phyloP scores from a whole-genome alignment of 1,140 invertebrate genomes.

The Maconellicoccus hirsutus region DNA sequence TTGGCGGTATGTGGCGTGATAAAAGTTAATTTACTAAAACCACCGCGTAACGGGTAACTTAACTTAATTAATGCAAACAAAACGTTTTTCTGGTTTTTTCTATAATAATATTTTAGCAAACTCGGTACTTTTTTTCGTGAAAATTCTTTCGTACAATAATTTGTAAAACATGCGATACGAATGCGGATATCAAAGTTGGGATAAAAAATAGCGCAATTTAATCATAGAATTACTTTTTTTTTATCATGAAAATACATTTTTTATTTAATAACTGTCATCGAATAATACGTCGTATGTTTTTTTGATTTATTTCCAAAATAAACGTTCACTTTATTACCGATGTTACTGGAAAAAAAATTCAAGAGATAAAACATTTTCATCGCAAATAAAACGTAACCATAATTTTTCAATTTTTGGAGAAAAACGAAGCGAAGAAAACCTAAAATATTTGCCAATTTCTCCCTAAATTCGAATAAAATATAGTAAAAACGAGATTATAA shows the following conservation, averaged over 20 bases:
- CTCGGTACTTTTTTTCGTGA: neutral
- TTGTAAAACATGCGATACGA: neutral
- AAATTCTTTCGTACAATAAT: neutral
- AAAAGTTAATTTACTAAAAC: neutral
- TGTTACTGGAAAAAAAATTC: too few species aligned
- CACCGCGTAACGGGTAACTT: neutral
- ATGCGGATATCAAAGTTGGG: neutral
- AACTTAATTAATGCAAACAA: neutral
- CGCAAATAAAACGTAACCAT: too few species aligned
- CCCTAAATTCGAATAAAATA: too few species aligned
- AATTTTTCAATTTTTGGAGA: too few species aligned
- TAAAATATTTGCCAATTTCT: too few species aligned
- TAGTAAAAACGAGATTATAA: too few species aligned
- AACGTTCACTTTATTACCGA: too few species aligned
- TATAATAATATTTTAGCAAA: neutral
- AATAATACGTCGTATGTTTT: too few species aligned
- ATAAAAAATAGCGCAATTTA: neutral
- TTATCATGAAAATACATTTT: neutral
- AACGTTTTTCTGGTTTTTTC: neutral
- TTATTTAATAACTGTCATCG: too few species aligned
- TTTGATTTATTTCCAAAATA: too few species aligned
- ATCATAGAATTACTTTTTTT: neutral
- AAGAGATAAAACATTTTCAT: too few species aligned
- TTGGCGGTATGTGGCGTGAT: neutral
- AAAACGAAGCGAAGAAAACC: too few species aligned